Conservation (phyloP, 2,888 invertebrate genomes). For the Andrena fulva region DNA sequence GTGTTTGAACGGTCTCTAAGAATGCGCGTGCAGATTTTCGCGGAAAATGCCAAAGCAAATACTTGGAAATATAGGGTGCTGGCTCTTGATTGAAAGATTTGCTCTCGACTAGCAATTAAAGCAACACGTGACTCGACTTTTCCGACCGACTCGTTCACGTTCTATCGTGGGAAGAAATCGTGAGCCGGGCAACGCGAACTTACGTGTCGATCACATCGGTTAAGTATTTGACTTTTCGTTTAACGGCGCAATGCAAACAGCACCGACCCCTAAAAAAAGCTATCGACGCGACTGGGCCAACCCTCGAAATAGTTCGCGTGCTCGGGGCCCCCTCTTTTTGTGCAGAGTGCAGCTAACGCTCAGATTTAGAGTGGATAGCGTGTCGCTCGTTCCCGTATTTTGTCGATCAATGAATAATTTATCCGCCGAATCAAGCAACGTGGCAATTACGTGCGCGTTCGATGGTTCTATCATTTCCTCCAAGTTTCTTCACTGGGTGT, state of each 20-base stretch:
- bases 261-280: slow-evolving; percentile 53
- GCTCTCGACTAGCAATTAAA: neutral
- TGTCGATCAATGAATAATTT: slow-evolving; percentile 80
- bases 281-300: slow-evolving; percentile 31
- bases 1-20: too few relatives aligned
- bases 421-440: slow-evolving; percentile 66
- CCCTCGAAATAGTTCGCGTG: slow-evolving; percentile 74
- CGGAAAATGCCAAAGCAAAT: neutral
- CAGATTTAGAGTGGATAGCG: slow-evolving; percentile 77
- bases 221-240: slow-evolving; percentile 64
- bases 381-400: slow-evolving; percentile 61
- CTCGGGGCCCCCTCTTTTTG: slow-evolving; percentile 55
- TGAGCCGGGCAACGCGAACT: slow-evolving; percentile 14
- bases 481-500: neutral
- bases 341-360: slow-evolving; percentile 52
- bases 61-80: neutral
- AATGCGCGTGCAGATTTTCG: neutral
- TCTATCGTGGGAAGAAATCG: slow-evolving; percentile 57
- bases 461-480: slow-evolving; percentile 13
- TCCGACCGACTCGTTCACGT: neutral
- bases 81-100: neutral
- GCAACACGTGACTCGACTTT: slow-evolving; percentile 3
- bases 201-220: slow-evolving; percentile 43
- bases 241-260: slow-evolving; percentile 47
- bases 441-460: slow-evolving; percentile 1